These are phyloP conservation scores for Apis laboriosa DNA, from an alignment of 1,140 invertebrate species.

Conservation along the genomic window DNA sequence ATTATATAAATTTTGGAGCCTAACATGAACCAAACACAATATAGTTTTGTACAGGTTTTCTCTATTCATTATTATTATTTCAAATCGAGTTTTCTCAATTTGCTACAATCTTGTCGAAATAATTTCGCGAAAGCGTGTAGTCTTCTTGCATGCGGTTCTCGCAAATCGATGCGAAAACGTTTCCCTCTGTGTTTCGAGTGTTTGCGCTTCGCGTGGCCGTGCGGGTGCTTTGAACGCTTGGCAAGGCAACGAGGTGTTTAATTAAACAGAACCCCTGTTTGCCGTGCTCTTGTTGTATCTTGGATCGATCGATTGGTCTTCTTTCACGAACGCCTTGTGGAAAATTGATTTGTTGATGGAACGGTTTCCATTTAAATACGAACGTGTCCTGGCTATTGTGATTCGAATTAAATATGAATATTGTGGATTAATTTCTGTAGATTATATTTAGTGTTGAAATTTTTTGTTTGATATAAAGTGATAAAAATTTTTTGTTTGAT, in stretches of 20 bases:
- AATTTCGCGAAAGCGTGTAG: neutral
- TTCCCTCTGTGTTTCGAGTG: neutral
- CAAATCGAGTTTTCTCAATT: too few species aligned
- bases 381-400: neutral
- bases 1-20: too few species aligned
- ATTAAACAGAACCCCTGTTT: constrained; percentile 11
- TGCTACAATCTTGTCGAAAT: neutral
- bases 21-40: too few species aligned
- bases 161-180: constrained; percentile 2
- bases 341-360: constrained; percentile 12
- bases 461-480: too few species aligned
- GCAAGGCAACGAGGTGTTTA: constrained; percentile 29
- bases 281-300: constrained; percentile 10
- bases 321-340: constrained; percentile 1
- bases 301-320: constrained; percentile 12
- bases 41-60: too few species aligned
- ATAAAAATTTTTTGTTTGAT: too few species aligned
- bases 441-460: too few species aligned
- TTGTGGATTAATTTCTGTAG: neutral
- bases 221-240: constrained; percentile 11
- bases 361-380: neutral
- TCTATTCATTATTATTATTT: too few species aligned
- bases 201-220: constrained; percentile 6
- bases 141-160: neutral
- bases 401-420: neutral